Evolutionary conservation across 2,113 vertebrate species (phyloP).

Genomic region (Cynocephalus volans): DNA sequence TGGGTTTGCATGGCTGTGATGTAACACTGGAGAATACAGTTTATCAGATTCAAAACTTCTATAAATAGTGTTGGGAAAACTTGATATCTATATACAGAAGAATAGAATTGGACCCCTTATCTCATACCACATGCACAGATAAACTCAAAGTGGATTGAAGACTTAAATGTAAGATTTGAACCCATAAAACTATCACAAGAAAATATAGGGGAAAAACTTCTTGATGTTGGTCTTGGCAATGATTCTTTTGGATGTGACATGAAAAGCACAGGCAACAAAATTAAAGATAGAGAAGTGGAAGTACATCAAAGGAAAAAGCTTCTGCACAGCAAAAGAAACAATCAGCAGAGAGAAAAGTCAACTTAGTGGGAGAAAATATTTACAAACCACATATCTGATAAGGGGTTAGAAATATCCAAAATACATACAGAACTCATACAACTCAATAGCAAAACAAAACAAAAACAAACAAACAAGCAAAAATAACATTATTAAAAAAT

Average conservation of each 20-base stretch:
- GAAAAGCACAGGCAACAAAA: too few relatives aligned
- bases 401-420: neutral
- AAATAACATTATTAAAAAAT: neutral
- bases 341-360: neutral
- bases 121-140: neutral
- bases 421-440: neutral
- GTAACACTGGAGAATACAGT: neutral
- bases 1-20: neutral
- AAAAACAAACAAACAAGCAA: neutral
- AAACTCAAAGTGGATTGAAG: neutral
- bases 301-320: neutral
- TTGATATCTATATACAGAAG: neutral
- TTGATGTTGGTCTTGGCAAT: neutral
- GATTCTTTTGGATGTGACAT: too few relatives aligned
- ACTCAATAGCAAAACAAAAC: neutral
- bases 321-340: neutral
- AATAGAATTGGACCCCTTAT: neutral
- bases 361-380: neutral
- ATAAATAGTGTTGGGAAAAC: neutral
- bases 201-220: neutral
- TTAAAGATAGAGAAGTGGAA: too few relatives aligned
- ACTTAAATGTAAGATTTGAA: neutral
- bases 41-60: slow-evolving; percentile 6
- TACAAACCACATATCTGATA: neutral
- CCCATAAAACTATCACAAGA: neutral